These are phyloP conservation scores for Rhinolophus ferrumequinum DNA, from an alignment of 2,113 vertebrate genomes.

Conservation along the genomic window DNA sequence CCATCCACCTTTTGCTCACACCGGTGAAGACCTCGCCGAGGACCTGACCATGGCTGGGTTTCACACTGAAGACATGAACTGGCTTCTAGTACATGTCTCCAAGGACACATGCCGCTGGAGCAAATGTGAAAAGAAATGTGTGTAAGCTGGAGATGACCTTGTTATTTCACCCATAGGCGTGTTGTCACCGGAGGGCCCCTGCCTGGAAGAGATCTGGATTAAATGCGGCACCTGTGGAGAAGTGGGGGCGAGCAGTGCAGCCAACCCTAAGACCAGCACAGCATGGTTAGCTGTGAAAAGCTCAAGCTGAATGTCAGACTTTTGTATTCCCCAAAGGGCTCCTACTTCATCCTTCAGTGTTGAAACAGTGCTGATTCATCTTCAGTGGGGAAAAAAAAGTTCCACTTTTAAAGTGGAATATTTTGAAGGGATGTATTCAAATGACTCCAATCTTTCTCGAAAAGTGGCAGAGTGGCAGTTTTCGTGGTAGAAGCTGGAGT, in stretches of 20 bases:
- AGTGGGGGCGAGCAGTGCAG: background rate
- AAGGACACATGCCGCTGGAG: rapidly evolving
- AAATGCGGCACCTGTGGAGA: rapidly evolving
- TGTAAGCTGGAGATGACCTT: rapidly evolving
- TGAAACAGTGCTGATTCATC: background rate
- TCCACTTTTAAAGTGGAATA: background rate
- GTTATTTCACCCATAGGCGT: rapidly evolving
- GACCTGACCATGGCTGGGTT: rapidly evolving
- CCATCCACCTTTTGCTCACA: background rate
- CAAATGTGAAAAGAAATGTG: rapidly evolving
- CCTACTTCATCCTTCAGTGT: rapidly evolving
- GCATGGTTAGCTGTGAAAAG: too few species aligned
- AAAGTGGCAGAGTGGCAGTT: background rate
- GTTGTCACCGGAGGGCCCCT: background rate
- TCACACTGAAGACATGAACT: rapidly evolving
- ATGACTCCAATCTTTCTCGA: background rate
- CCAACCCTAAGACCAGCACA: rapidly evolving
- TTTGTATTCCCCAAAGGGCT: background rate
- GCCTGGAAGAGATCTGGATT: too few species aligned
- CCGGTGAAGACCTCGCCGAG: rapidly evolving
- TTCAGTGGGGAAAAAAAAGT: background rate
- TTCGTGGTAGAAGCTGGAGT: background rate
- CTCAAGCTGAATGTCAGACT: rapidly evolving
- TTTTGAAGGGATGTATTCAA: background rate
- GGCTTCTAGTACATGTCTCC: background rate